Evolutionary conservation across 1,140 invertebrate genomes (phyloP).

Genomic region (Scaptomyza pallida): DNA sequence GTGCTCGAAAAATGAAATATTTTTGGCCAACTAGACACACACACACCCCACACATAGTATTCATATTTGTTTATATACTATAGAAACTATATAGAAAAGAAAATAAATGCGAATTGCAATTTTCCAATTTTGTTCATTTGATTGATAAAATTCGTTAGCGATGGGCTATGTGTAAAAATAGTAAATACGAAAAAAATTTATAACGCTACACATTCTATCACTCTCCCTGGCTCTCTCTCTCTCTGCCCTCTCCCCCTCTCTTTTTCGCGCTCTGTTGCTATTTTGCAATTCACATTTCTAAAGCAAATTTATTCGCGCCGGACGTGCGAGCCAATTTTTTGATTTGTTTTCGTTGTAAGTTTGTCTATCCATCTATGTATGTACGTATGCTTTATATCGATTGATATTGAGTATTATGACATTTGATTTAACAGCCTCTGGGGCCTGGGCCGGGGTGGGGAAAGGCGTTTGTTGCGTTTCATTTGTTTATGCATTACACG

Average conservation of each 20-base stretch:
- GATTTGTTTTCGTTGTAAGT: slow-evolving; percentile 5
- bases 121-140: slow-evolving; percentile 21
- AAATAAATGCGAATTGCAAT: slow-evolving; percentile 14
- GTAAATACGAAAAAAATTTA: slow-evolving; percentile 19
- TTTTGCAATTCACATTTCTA: slow-evolving; percentile 57
- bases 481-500: slow-evolving; percentile 67
- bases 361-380: too few species aligned
- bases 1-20: too few species aligned
- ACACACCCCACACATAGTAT: too few species aligned
- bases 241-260: too few species aligned
- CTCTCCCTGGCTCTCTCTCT: too few species aligned
- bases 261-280: slow-evolving; percentile 19
- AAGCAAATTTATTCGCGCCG: slow-evolving; percentile 34
- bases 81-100: too few species aligned
- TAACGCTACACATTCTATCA: slow-evolving; percentile 18
- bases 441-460: too few species aligned
- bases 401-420: slow-evolving; percentile 45
- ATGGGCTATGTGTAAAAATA: slow-evolving; percentile 54
- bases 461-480: slow-evolving; percentile 30
- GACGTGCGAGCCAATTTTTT: slow-evolving; percentile 28
- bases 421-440: slow-evolving; percentile 37
- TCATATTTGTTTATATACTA: too few species aligned
- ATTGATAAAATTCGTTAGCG: slow-evolving; percentile 79
- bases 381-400: slow-evolving; percentile 16
- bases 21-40: neutral